Evolutionary conservation across 2,113 vertebrate genomes (phyloP).

Genomic region (Dryoscopus gambensis): DNA sequence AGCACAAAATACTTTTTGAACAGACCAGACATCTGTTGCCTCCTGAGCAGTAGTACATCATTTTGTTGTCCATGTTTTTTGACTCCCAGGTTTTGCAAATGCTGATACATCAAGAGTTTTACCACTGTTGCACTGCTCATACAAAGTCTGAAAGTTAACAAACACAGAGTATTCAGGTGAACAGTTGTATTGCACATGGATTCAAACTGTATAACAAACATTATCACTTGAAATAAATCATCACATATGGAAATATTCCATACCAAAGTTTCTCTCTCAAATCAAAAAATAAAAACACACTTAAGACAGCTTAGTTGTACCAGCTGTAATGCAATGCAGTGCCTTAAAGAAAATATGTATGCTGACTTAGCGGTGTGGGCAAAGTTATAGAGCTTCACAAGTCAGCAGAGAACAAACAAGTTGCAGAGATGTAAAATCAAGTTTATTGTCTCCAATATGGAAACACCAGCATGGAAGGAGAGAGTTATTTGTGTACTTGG

Average conservation of each 20-base stretch:
- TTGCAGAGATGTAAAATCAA: neutral
- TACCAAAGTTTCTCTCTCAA: neutral
- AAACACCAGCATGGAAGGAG: neutral
- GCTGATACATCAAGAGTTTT: constrained; percentile 71
- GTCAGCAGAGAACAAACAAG: neutral
- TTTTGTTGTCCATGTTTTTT: constrained; percentile 62
- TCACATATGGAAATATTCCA: neutral
- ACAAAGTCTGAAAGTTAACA: constrained; percentile 76
- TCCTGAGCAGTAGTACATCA: constrained; percentile 24
- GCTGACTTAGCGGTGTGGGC: neutral
- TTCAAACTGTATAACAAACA: neutral
- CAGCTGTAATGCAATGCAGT: neutral
- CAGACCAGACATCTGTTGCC: neutral
- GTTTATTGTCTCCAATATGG: neutral
- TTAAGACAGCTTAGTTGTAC: neutral
- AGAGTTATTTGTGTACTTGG: neutral
- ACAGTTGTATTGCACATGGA: neutral
- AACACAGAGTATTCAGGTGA: neutral
- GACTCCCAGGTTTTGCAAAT: constrained; percentile 59
- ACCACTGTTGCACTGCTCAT: constrained; percentile 76
- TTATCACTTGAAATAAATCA: neutral
- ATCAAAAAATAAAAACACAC: neutral
- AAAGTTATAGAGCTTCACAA: neutral
- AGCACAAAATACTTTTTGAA: neutral
- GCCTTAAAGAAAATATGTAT: neutral